phyloP scores from a whole-genome alignment of 2,113 vertebrate species.

The Cebus imitator region DNA sequence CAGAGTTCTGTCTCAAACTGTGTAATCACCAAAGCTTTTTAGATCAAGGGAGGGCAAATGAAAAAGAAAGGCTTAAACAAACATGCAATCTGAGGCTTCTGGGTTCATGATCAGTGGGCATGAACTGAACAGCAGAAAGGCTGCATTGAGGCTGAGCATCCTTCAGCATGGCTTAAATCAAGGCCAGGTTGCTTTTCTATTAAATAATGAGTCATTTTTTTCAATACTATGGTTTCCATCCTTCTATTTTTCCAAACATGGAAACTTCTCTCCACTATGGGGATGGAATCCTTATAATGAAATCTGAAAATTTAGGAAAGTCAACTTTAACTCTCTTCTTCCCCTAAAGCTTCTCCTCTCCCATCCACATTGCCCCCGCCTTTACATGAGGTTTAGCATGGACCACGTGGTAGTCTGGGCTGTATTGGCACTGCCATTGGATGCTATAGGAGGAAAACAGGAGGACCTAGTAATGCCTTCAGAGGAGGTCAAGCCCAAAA shows the following conservation, averaged over 20 bases:
- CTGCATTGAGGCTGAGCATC: neutral
- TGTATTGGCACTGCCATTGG: neutral
- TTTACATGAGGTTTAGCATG: neutral
- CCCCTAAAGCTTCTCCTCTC: neutral
- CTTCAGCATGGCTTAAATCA: neutral
- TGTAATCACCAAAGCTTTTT: neutral
- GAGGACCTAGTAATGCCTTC: neutral
- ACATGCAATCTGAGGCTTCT: neutral
- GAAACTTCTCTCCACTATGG: neutral
- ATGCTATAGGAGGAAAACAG: neutral
- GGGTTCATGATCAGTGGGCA: neutral
- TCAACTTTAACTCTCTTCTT: neutral
- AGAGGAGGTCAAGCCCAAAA: neutral
- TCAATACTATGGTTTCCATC: neutral
- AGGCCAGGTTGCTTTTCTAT: neutral
- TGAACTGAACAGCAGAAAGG: neutral
- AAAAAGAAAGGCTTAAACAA: neutral
- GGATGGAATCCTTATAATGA: neutral
- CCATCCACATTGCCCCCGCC: fast-evolving
- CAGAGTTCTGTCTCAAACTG: neutral
- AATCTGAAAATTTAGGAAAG: neutral
- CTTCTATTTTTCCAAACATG: neutral
- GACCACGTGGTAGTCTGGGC: neutral
- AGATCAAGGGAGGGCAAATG: neutral
- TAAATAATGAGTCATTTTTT: neutral